A percentile compares a stretch with the other conserved stretches of the same genome.
Evolutionary conservation across 2,113 vertebrate species (phyloP).

Genomic region (Sakesphorus luctuosus): DNA sequence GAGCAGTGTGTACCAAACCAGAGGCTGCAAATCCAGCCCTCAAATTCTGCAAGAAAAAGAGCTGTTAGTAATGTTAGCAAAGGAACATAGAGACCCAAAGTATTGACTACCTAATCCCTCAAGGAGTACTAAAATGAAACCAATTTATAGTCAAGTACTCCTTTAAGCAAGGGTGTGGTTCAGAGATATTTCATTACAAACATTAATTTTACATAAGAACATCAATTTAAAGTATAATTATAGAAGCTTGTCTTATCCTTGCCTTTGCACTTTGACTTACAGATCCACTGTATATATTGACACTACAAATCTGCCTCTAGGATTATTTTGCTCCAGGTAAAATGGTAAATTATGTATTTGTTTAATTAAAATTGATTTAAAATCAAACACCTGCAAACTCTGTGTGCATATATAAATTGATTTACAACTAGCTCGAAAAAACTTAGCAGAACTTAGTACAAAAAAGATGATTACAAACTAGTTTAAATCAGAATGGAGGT

Average conservation of each 20-base stretch:
- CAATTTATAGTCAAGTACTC: not conserved
- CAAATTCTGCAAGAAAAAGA: not conserved
- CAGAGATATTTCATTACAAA: not conserved
- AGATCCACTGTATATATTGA: not conserved
- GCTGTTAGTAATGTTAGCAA: not conserved
- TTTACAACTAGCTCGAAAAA: not conserved
- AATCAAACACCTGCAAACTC: not conserved
- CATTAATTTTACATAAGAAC: not conserved
- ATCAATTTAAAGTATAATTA: not conserved
- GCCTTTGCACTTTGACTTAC: not conserved
- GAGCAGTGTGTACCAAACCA: not conserved
- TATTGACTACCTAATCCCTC: not conserved
- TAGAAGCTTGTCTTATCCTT: not conserved
- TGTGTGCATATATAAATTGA: not conserved
- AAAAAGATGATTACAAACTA: not conserved
- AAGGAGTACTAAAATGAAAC: not conserved
- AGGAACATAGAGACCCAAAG: not conserved
- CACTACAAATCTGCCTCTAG: not conserved
- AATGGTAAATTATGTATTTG: not conserved
- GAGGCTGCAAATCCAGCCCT: not conserved
- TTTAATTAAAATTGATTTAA: slow-evolving; percentile 21
- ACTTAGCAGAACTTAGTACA: not conserved
- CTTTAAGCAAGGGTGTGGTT: not conserved
- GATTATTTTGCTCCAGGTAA: not conserved
- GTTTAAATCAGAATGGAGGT: not conserved